Evolutionary conservation across 2,797 vertebrate genomes (phyloP).

Genomic region (Chloroceryle inda): DNA sequence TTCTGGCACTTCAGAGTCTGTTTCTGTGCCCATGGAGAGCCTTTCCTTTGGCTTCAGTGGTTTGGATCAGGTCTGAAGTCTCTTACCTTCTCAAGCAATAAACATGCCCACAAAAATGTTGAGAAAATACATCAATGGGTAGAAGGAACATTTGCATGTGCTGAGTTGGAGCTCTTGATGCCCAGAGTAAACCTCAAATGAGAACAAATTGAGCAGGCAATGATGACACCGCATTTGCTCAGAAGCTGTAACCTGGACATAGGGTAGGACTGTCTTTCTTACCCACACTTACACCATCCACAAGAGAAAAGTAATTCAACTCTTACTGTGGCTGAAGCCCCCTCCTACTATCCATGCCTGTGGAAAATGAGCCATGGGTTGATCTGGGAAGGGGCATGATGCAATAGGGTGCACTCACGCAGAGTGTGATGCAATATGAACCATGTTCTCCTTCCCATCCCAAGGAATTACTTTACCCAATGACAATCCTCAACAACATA

Average conservation of each 20-base stretch:
- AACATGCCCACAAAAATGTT: slow-evolving; percentile 1
- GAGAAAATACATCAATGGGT: not conserved
- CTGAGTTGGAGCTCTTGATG: not conserved
- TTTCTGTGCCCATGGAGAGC: not conserved
- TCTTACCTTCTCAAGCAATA: not conserved
- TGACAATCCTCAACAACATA: not conserved
- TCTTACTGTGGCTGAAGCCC: not conserved
- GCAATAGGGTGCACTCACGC: not conserved
- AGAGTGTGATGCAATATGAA: not conserved
- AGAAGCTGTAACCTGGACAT: not conserved
- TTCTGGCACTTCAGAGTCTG: not conserved
- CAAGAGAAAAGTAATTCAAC: not conserved
- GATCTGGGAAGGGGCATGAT: not conserved
- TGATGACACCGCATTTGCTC: too few species aligned
- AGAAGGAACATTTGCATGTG: not conserved
- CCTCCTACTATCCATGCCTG: not conserved
- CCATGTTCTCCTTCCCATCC: not conserved
- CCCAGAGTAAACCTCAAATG: not conserved
- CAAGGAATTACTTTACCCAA: not conserved
- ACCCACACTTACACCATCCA: not conserved
- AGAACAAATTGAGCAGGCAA: not conserved
- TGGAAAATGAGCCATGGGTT: accelerated
- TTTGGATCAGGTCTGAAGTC: not conserved
- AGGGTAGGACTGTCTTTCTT: not conserved
- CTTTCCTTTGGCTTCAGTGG: not conserved